Base-by-base conservation (phyloP, 2,888 invertebrate genomes). In the Phalera bucephala region DNA sequence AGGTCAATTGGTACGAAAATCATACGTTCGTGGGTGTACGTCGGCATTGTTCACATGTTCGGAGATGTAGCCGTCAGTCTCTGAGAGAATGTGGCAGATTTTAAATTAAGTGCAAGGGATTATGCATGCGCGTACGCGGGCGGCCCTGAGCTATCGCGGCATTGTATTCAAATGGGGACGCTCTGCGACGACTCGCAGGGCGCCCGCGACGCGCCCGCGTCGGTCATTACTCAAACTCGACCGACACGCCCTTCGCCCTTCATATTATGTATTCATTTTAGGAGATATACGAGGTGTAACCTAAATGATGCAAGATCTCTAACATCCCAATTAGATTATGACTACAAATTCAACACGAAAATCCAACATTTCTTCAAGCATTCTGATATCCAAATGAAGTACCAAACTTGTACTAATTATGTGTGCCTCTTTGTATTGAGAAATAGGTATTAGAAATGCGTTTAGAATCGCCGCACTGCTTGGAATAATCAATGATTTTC, bases 121-220 rank as follows among this genome's bases (percentile, higher is more conserved):
- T 86, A 88, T 85, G 80, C 76, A 85, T 80, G 80, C 82, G 72
- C 62, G 77, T 68, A 71, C 72, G 72, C 78, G 66, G 76, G 80
- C 81, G 82, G 80, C 78, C 77, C 73, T 85, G 86, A 84, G 82
- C 68, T 82, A 85, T 85, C 78, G 83, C 73, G 46, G 79, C 69
- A 89, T 89, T 89, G 88, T 89, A 89, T 89, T 88, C 80, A 86
- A 89, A 89, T 89, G 63, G 64, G 49, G 54, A 61, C 68, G 72
- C 80, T 77, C 79, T 83, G 78, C 63, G 47, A 50, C 19, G 35
- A 49, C 53, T 39, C 54, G 40, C 22, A 41, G 48, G 45, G 42
- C 40, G 49, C 35, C 31, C 51, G 62, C 62, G 57, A 58, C 54
- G 61, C 63, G 63, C 64, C 58, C 53, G 58, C 63, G 59, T 59